A percentile compares a stretch with the other conserved stretches of the same genome.
phyloP scores from a whole-genome alignment of 2,113 vertebrate species.

The Plotosus lineatus region DNA sequence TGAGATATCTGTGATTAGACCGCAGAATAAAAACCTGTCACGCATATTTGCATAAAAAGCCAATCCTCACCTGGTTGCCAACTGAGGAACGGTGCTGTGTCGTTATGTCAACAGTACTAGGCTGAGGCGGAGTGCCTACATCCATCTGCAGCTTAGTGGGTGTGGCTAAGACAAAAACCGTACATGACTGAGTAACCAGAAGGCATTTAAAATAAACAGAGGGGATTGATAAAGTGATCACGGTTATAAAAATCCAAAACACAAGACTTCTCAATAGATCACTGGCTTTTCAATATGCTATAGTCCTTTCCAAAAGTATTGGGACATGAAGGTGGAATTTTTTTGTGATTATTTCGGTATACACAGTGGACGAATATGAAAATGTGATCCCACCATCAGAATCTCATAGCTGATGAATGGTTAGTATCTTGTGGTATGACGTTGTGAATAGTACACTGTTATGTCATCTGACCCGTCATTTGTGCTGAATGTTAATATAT shows the following conservation, averaged over 20 bases:
- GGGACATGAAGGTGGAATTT: too few species aligned
- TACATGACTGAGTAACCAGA: background rate
- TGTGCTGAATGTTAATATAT: too few species aligned
- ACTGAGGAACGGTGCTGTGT: constrained; percentile 84
- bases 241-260: background rate
- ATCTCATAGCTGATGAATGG: too few species aligned
- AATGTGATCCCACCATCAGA: too few species aligned
- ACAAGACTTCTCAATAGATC: background rate
- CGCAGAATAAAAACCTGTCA: background rate
- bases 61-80: constrained; percentile 82
- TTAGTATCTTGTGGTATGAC: too few species aligned
- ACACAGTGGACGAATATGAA: too few species aligned
- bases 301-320: too few species aligned
- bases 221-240: background rate
- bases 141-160: constrained; percentile 92
- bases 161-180: constrained; percentile 74
- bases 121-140: constrained; percentile 85
- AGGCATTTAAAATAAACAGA: background rate
- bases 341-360: too few species aligned
- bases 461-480: too few species aligned
- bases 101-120: constrained; percentile 81
- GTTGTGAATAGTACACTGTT: too few species aligned
- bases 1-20: background rate
- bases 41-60: background rate
- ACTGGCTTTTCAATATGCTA: background rate